Percentiles rank a stretch among this genome's conserved stretches.
Conservation (phyloP, 2,113 vertebrate genomes). For the Macquaria australasica region DNA sequence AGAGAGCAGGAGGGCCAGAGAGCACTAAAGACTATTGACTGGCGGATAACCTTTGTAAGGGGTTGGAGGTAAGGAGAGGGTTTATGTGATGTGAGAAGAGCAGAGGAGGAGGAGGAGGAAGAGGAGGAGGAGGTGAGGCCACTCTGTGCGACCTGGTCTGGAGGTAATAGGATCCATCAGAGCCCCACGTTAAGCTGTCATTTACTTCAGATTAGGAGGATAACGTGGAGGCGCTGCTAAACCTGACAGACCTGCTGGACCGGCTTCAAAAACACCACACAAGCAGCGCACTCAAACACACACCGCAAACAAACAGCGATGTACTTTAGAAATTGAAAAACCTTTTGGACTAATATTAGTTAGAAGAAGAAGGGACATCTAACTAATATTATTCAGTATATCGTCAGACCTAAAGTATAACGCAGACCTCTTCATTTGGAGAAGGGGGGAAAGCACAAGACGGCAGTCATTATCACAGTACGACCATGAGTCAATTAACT, state of each 20-base stretch:
- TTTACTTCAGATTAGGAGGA: conserved; percentile 75
- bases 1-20: conserved; percentile 51
- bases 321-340: not conserved
- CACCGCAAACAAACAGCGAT: not conserved
- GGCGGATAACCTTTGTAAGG: conserved; percentile 76
- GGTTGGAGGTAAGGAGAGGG: conserved; percentile 51
- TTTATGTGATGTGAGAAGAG: conserved; percentile 58
- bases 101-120: conserved; percentile 13
- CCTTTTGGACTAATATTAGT: not conserved
- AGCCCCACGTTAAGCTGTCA: conserved; percentile 59
- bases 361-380: not conserved
- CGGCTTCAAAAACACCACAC: conserved; percentile 27
- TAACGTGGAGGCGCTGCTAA: conserved; percentile 50
- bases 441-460: not conserved
- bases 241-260: conserved; percentile 66
- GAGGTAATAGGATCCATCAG: conserved; percentile 70
- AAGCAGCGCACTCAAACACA: conserved; percentile 13
- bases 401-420: not conserved
- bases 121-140: conserved; percentile 37
- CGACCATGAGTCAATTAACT: conserved; percentile 72
- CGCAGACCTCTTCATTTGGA: conserved; percentile 15
- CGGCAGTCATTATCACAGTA: conserved; percentile 56
- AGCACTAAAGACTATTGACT: conserved; percentile 78
- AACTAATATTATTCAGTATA: not conserved
- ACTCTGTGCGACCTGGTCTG: conserved; percentile 44